Evolutionary conservation across 2,888 invertebrate genomes (phyloP).

Genomic region (Crepidodera aurea): DNA sequence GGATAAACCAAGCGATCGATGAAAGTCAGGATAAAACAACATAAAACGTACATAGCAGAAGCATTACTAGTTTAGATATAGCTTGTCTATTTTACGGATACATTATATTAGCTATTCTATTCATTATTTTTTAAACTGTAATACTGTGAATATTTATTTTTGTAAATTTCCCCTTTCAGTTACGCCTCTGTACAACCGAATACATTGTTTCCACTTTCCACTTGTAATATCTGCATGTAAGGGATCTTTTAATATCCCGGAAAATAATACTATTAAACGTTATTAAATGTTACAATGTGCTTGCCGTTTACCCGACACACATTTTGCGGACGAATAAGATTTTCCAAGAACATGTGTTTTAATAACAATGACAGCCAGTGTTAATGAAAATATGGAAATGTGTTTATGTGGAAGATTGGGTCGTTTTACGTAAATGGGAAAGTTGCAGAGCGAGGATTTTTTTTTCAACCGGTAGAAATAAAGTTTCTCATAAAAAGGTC

Average conservation of each 20-base stretch:
- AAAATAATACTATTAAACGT: constrained; percentile 28
- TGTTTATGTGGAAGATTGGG: background rate
- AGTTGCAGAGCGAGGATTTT: too few relatives aligned
- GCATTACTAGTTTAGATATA: too few relatives aligned
- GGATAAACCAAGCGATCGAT: too few relatives aligned
- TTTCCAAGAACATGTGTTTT: constrained; percentile 10
- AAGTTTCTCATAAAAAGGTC: too few relatives aligned
- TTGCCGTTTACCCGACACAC: constrained; percentile 16
- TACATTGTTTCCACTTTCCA: constrained; percentile 21
- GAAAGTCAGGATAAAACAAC: too few relatives aligned
- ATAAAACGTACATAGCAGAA: too few relatives aligned
- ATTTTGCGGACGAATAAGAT: constrained; percentile 17
- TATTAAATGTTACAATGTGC: constrained; percentile 28
- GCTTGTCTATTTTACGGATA: too few relatives aligned
- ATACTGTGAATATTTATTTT: too few relatives aligned
- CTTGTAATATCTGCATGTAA: constrained; percentile 29
- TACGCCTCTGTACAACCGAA: background rate
- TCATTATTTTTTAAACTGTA: too few relatives aligned
- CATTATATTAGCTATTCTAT: too few relatives aligned
- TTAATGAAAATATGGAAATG: constrained; percentile 6
- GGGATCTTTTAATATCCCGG: constrained; percentile 32
- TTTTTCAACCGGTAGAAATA: too few relatives aligned
- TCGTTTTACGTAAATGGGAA: background rate
- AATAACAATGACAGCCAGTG: background rate
- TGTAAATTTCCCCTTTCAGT: too few relatives aligned